These are phyloP conservation scores for Cheilosia soror DNA, from an alignment of 2,888 invertebrate species.

Conservation along the genomic window DNA sequence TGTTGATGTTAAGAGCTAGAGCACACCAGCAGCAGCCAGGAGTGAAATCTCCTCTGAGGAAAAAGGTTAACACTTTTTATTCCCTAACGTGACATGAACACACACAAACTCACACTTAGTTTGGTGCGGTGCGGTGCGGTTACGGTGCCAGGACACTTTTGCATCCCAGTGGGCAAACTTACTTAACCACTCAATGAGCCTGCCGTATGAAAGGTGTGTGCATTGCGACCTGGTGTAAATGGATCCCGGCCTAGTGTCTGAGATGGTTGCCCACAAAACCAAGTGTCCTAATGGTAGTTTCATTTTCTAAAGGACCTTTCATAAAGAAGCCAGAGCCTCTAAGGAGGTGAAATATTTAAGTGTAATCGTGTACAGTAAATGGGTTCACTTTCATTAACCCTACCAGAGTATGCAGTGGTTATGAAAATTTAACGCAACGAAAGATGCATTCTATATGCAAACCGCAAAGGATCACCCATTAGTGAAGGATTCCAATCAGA, in stretches of 20 bases:
- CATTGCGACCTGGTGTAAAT: constrained; percentile 44
- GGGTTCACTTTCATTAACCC: constrained; percentile 51
- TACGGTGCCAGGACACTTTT: constrained; percentile 39
- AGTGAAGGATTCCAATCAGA: constrained; percentile 49
- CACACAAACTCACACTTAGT: constrained; percentile 10
- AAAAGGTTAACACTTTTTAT: constrained; percentile 67
- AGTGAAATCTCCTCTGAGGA: constrained; percentile 59
- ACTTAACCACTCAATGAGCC: constrained; percentile 70
- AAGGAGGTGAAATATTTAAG: constrained; percentile 33
- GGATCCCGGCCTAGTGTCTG: constrained; percentile 23
- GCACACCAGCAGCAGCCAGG: constrained; percentile 3
- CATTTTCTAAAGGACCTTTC: constrained; percentile 55
- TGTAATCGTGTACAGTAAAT: constrained; percentile 3
- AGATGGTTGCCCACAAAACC: constrained; percentile 57
- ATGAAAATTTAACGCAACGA: constrained; percentile 54
- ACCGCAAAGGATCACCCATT: constrained; percentile 61
- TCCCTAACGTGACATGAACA: constrained; percentile 51
- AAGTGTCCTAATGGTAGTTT: constrained; percentile 69
- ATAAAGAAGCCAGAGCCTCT: constrained; percentile 13
- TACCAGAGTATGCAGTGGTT: constrained; percentile 6
- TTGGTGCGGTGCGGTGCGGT: constrained; percentile 6
- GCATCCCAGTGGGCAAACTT: constrained; percentile 63
- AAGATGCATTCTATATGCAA: constrained; percentile 23
- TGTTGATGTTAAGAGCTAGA: constrained; percentile 59
- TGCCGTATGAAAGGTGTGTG: constrained; percentile 30